Base-by-base conservation (phyloP, 2,113 vertebrate genomes). In the Benitochromis conjunctus region DNA sequence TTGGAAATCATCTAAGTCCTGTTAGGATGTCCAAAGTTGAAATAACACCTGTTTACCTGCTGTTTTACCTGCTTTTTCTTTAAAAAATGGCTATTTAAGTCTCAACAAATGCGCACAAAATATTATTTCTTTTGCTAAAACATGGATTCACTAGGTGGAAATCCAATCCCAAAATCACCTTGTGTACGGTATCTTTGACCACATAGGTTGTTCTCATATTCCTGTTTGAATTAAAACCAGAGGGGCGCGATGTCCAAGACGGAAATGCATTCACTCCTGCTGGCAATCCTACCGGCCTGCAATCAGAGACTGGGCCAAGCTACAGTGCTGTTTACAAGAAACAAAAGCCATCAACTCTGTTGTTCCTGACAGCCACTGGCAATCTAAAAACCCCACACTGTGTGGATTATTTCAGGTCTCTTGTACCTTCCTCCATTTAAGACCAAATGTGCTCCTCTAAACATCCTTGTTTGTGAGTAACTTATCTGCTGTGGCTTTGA, bases 221-320 rank as follows among this genome's bases (percentile, higher is more conserved):
- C 76, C 81, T 66, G 80, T 81, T 80, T 92, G 90, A 88, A 91
- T 86, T 48, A 34, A 57, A 81, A 76, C 54, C 82, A 84, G 51
- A 38, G 51, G 84, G 43, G 13, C 55, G 36, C 51, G 60, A 77
- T 24, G 66, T 90, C 82, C 85, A 48, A 7, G 57, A 51, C 7
- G 54, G 87, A 85, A 57, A 64, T 84, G 5, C 56, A 81, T 83
- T 90, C 80, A 38, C 55, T 85, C 82, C 78, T 54, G 41, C 77
- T 79, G 84, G 79, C 57, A 66, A 16, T 83, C 79, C 84, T 64
- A 84, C 84, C 26, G 66, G 57, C 62, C 64, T 55, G 74, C 85
- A 77, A 71, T 88, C 86, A 88, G 82, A 87, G 38, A 19, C 24
- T 16, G 51, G 71, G 83, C 81, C 76, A 60, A 60, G 79, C 84